phyloP scores from a whole-genome alignment of 2,888 invertebrate species.

The Dioctria linearis region DNA sequence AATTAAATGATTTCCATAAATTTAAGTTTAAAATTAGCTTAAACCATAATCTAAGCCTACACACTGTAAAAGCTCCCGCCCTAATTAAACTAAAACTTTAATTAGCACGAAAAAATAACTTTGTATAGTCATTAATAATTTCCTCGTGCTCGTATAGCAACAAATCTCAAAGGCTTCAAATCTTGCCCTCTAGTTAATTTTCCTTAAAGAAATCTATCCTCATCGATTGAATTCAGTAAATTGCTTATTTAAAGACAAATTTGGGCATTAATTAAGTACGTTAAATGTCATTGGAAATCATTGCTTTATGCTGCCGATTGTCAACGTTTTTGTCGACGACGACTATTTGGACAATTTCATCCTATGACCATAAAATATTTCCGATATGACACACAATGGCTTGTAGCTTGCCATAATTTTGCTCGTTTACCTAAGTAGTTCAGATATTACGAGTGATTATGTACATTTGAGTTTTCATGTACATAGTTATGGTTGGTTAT shows the following conservation, averaged over 20 bases:
- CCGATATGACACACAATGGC: slow-evolving; percentile 19
- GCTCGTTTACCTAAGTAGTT: neutral
- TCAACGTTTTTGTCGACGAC: neutral
- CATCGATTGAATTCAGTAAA: neutral
- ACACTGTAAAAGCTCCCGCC: too few relatives aligned
- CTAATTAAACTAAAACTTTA: too few relatives aligned
- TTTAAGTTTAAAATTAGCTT: too few relatives aligned
- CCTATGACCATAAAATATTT: slow-evolving; percentile 18
- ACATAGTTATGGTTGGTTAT: too few relatives aligned
- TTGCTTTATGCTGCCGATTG: neutral
- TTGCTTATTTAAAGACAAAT: neutral
- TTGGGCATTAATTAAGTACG: slow-evolving; percentile 11
- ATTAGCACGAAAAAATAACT: too few relatives aligned
- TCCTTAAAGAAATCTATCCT: neutral
- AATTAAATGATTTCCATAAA: too few relatives aligned
- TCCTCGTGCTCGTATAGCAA: too few relatives aligned
- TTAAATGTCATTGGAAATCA: neutral
- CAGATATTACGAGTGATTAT: neutral
- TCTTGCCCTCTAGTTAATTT: neutral
- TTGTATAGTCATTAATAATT: too few relatives aligned
- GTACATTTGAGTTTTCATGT: too few relatives aligned
- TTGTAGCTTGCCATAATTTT: slow-evolving; percentile 10
- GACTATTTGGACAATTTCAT: neutral
- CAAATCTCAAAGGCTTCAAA: too few relatives aligned
- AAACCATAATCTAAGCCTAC: too few relatives aligned